Evolutionary conservation across 2,888 invertebrate species (phyloP).

Genomic region (Mactromeris polynyma): DNA sequence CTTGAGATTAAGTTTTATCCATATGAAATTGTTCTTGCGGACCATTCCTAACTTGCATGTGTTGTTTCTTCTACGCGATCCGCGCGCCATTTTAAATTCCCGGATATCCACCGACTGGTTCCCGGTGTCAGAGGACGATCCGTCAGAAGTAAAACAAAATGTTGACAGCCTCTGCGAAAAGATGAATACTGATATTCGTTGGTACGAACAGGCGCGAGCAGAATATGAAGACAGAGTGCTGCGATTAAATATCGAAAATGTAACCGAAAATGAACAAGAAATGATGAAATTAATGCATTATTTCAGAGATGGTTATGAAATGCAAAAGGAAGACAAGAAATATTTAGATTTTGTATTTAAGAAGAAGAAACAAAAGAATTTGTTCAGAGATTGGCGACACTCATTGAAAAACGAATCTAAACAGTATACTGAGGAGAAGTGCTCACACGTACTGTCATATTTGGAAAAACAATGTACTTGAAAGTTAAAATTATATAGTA

Average conservation of each 20-base stretch:
- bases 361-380: not conserved
- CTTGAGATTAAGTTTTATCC: slow-evolving; percentile 6
- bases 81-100: slow-evolving; percentile 69
- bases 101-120: slow-evolving; percentile 41
- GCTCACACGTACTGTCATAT: not conserved
- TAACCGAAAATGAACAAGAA: not conserved
- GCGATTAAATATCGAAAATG: not conserved
- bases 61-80: slow-evolving; percentile 69
- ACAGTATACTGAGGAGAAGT: not conserved
- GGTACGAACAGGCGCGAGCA: not conserved
- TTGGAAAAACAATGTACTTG: too few relatives aligned
- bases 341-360: not conserved
- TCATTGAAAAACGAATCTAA: slow-evolving; percentile 6
- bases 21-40: slow-evolving; percentile 36
- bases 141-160: not conserved
- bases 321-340: not conserved
- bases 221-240: not conserved
- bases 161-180: slow-evolving; percentile 34
- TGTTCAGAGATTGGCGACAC: slow-evolving; percentile 20
- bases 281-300: slow-evolving; percentile 14
- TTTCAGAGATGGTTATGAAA: not conserved
- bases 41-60: slow-evolving; percentile 59
- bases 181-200: slow-evolving; percentile 7
- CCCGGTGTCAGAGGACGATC: slow-evolving; percentile 10
- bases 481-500: too few relatives aligned